phyloP scores from a whole-genome alignment of 2,797 vertebrate species.

The Pseudochaenichthys georgianus region DNA sequence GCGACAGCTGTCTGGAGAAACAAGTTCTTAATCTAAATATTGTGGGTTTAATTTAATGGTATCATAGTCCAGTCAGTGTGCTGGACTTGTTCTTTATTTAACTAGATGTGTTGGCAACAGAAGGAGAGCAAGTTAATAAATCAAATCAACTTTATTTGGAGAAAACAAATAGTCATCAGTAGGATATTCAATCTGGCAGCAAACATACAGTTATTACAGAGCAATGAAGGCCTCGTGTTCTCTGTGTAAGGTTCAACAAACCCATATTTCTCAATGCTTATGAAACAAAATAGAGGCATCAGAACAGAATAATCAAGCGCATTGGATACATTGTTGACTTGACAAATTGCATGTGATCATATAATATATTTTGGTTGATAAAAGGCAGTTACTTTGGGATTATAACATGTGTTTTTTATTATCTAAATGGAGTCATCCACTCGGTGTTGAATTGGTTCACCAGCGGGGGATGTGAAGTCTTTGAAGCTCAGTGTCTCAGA shows the following conservation, averaged over 20 bases:
- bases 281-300: not conserved
- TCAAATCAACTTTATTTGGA: not conserved
- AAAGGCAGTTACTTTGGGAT: not conserved
- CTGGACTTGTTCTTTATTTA: not conserved
- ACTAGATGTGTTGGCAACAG: too few species aligned
- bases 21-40: not conserved
- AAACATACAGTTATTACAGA: not conserved
- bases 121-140: not conserved
- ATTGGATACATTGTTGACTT: too few species aligned
- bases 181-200: too few species aligned
- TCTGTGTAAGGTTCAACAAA: not conserved
- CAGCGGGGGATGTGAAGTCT: not conserved
- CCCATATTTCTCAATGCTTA: too few species aligned
- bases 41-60: not conserved
- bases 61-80: not conserved
- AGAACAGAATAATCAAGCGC: not conserved
- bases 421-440: not conserved
- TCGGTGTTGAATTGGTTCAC: slow-evolving; percentile 1
- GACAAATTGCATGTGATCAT: not conserved
- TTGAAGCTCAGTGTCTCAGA: slow-evolving; percentile 23
- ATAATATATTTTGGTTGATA: not conserved
- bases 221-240: not conserved
- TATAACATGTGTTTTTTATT: not conserved
- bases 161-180: too few species aligned
- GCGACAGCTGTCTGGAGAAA: not conserved